A percentile compares a stretch with the other conserved stretches of the same genome.
These are phyloP conservation scores for Cyanoderma ruficeps DNA, from an alignment of 2,113 vertebrate genomes.

Conservation along the genomic window DNA sequence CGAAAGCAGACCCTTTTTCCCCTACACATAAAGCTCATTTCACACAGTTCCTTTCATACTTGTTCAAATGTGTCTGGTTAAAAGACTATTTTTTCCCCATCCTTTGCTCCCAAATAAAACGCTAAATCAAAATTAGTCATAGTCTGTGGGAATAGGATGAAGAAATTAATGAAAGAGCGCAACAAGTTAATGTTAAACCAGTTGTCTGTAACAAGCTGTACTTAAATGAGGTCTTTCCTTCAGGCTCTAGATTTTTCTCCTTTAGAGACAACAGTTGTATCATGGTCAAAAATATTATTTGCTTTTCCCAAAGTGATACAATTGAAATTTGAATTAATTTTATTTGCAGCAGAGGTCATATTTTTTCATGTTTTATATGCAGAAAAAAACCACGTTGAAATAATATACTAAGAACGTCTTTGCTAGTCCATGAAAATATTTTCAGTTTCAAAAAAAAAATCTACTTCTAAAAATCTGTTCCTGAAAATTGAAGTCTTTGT, in stretches of 20 bases:
- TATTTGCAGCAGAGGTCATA: neutral
- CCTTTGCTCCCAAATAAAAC: neutral
- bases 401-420: accelerated
- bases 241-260: neutral
- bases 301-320: neutral
- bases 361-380: neutral
- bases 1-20: neutral
- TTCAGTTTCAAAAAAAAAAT: neutral
- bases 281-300: neutral
- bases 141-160: neutral
- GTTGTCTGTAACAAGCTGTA: neutral
- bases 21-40: neutral
- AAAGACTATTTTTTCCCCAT: neutral
- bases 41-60: neutral
- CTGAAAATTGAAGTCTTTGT: neutral
- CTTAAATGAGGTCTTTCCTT: neutral
- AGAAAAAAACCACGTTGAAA: accelerated
- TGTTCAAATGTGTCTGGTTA: neutral
- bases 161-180: neutral
- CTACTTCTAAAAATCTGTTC: neutral
- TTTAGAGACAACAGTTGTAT: neutral
- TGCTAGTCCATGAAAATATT: neutral
- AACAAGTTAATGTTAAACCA: neutral
- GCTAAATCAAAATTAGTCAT: constrained; percentile 29
- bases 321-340: neutral